Conservation (phyloP, 2,888 invertebrate genomes). For the Automeris io region DNA sequence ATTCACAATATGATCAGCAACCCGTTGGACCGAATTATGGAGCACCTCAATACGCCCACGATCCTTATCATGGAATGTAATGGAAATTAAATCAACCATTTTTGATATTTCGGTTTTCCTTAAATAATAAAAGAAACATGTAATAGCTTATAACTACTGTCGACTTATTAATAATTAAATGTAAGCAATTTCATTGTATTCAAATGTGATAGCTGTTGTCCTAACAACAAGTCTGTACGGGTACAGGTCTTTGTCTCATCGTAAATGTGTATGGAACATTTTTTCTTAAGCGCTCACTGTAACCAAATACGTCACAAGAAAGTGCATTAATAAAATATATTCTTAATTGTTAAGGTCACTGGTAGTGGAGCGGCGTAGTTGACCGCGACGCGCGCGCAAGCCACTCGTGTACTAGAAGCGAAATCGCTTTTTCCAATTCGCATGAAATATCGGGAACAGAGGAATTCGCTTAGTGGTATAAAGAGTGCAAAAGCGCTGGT, state of each 20-base stretch:
- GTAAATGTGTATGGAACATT: slow-evolving; percentile 22
- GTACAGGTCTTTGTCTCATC: slow-evolving; percentile 35
- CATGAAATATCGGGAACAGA: slow-evolving; percentile 46
- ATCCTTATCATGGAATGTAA: slow-evolving; percentile 58
- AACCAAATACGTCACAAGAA: slow-evolving; percentile 57
- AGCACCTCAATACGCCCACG: slow-evolving; percentile 33
- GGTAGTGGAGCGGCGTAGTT: slow-evolving; percentile 56
- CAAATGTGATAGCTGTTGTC: slow-evolving; percentile 20
- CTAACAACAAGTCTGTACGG: slow-evolving; percentile 12
- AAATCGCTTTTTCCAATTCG: slow-evolving; percentile 52
- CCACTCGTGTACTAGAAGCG: slow-evolving; percentile 73
- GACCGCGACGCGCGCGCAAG: slow-evolving; percentile 62
- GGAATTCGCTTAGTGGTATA: slow-evolving; percentile 66
- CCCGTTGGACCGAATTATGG: slow-evolving; percentile 16
- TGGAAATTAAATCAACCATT: slow-evolving; percentile 11
- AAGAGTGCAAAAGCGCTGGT: slow-evolving; percentile 34
- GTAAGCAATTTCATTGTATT: neutral
- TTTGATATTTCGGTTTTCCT: slow-evolving; percentile 12
- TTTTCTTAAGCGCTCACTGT: slow-evolving; percentile 28
- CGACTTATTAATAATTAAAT: neutral
- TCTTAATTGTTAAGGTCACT: slow-evolving; percentile 72
- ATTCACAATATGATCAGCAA: slow-evolving; percentile 12
- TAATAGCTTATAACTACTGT: no score
- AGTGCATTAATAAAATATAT: slow-evolving; percentile 74
- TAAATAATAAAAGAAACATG: slow-evolving; percentile 2